Evolutionary conservation across 2,113 vertebrate genomes (phyloP), one percentile per base, ranked within the genome.

Genomic region (Psilopogon haemacephalus): DNA sequence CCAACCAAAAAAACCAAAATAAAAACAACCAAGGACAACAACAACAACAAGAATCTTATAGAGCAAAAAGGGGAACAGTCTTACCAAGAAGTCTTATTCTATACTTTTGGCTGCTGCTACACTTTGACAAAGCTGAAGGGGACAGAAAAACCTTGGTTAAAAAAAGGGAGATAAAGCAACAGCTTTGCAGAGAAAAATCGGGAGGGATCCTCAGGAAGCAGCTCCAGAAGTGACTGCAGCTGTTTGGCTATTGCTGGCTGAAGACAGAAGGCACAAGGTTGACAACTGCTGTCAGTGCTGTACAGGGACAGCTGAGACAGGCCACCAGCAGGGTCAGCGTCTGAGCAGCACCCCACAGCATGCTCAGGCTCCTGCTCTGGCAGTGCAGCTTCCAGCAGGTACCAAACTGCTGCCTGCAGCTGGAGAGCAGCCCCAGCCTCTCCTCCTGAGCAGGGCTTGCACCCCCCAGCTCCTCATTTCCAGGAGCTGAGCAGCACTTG

Each of bases 201-300:
- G 35, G 70, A 67, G 63, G 64, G 42, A 37, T 50, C 37, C 55
- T 78, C 3, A 2, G 50, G 56, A 92, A 40, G 88, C 64, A 93
- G 80, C 24, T 7, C 75, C 75, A 80, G 78, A 27, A 16, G 8
- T 30, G 91, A 42, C 78, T 56, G 26, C 63, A 87, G 87, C 82
- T 83, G 35, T 69, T 87, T 15, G 60, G 52, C 80, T 73, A 88
- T 77, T 90, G 93, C 94, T 93, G 70, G 84, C 27, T 87, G 62
- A 89, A 90, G 54, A 64, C 33, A 77, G 79, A 95, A 96, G 94
- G 92, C 95, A 96, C 92, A 42, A 14, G 37, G 37, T 63, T 16
- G 11, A 8, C 44, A 81, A 69, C 15, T 40, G 62, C 17, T 9
- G 44, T 35, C 52, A 32, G 42, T 1, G 54, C 6, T 54, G 55